Evolutionary conservation across 2,888 invertebrate species (phyloP).

Genomic region (Tetheella fluctuosa): DNA sequence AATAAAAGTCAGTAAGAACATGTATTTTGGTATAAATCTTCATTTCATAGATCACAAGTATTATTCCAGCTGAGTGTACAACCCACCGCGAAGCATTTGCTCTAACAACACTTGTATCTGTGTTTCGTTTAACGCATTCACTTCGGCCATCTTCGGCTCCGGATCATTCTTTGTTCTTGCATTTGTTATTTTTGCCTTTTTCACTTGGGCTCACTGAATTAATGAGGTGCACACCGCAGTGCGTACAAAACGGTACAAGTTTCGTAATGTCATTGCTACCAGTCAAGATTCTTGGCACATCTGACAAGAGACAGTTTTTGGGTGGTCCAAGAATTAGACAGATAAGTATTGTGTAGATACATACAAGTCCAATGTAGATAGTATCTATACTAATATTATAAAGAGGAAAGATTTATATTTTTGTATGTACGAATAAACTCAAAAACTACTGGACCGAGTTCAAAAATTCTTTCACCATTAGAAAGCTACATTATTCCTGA

Average conservation of each 20-base stretch:
- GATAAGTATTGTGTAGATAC: too few relatives aligned
- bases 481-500: too few relatives aligned
- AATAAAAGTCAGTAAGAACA: too few relatives aligned
- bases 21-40: background rate
- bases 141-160: slow-evolving; percentile 15
- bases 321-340: background rate
- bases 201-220: slow-evolving; percentile 15
- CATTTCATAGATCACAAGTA: background rate
- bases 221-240: slow-evolving; percentile 17
- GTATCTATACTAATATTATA: too few relatives aligned
- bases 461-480: too few relatives aligned
- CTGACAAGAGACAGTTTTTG: slow-evolving; percentile 3
- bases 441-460: too few relatives aligned
- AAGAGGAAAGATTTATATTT: too few relatives aligned
- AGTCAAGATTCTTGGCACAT: slow-evolving; percentile 1
- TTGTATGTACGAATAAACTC: too few relatives aligned
- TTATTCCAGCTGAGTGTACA: slow-evolving; percentile 3
- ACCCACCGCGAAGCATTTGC: slow-evolving; percentile 10
- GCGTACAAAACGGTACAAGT: slow-evolving; percentile 6
- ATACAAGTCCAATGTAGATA: too few relatives aligned
- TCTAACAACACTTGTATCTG: slow-evolving; percentile 20
- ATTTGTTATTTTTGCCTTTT: slow-evolving; percentile 23
- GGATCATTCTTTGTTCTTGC: slow-evolving; percentile 18
- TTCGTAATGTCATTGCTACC: slow-evolving; percentile 9
- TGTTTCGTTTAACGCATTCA: slow-evolving; percentile 22